phyloP scores from a whole-genome alignment of 2,797 vertebrate genomes.

The Pangasius sanitwongsei region DNA sequence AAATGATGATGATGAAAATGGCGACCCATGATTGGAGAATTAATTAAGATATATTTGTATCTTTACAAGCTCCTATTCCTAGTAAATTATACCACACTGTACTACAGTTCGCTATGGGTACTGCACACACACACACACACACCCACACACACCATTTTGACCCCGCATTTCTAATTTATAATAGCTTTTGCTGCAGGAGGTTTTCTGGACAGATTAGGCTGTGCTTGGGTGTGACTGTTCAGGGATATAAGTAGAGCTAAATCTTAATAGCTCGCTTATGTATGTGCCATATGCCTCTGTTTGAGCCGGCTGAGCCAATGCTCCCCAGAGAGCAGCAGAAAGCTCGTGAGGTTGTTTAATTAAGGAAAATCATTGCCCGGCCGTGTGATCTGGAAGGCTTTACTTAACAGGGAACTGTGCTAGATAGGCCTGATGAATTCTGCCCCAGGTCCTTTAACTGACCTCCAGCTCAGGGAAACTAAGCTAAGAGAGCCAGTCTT shows the following conservation, averaged over 20 bases:
- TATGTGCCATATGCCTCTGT: slow-evolving; percentile 65
- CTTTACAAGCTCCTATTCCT: neutral
- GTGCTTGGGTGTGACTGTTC: slow-evolving; percentile 44
- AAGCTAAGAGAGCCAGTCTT: neutral
- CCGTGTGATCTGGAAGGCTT: slow-evolving; percentile 67
- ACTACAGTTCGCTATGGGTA: neutral
- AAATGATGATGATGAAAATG: too few species aligned
- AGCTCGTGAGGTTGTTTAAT: slow-evolving; percentile 72
- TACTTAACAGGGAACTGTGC: slow-evolving; percentile 71
- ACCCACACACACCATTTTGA: slow-evolving; percentile 14
- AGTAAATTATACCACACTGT: too few species aligned
- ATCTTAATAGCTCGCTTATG: slow-evolving; percentile 61
- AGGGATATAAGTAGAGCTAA: slow-evolving; percentile 54
- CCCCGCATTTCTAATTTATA: slow-evolving; percentile 32
- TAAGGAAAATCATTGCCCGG: slow-evolving; percentile 73
- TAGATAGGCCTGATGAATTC: slow-evolving; percentile 64
- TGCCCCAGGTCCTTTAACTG: slow-evolving; percentile 42
- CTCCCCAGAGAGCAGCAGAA: slow-evolving; percentile 62
- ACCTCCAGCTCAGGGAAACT: neutral
- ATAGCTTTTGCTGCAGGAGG: slow-evolving; percentile 39
- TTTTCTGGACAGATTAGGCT: slow-evolving; percentile 37
- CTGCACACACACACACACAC: neutral
- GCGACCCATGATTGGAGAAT: neutral
- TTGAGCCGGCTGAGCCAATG: slow-evolving; percentile 50
- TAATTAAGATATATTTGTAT: neutral